phyloP scores from a whole-genome alignment of 1,140 invertebrate species.

The Alviniconcha marisindica region DNA sequence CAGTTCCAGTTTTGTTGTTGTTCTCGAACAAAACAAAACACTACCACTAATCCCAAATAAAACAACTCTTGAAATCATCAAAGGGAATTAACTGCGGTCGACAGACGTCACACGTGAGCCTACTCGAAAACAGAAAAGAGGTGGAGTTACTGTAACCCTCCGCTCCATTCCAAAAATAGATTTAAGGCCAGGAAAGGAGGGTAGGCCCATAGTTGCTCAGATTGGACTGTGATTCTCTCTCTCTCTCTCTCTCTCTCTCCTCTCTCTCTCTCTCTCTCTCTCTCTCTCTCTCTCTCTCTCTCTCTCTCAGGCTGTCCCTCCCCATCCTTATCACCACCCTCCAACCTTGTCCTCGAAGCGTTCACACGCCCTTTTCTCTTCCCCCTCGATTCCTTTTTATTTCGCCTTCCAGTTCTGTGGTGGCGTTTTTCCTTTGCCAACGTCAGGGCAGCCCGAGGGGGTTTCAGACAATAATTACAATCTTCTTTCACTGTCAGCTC shows the following conservation, averaged over 20 bases:
- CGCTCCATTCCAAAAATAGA: too few relatives aligned
- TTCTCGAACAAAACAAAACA: too few relatives aligned
- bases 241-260: neutral
- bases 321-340: neutral
- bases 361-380: neutral
- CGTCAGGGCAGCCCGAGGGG: neutral
- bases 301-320: conserved; percentile 32
- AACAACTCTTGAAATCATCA: too few relatives aligned
- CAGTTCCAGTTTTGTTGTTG: too few relatives aligned
- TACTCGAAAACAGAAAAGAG: too few relatives aligned
- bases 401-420: neutral
- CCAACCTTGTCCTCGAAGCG: conserved; percentile 6
- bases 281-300: conserved; percentile 19
- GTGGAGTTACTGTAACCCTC: too few relatives aligned
- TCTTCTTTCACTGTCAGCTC: conserved; percentile 25
- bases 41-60: too few relatives aligned
- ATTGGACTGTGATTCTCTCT: too few relatives aligned
- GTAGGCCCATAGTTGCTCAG: too few relatives aligned
- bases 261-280: conserved; percentile 23
- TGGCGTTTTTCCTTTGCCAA: neutral
- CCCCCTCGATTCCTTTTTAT: neutral
- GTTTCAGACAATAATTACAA: conserved; percentile 37
- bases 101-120: too few relatives aligned
- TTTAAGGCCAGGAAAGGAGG: too few relatives aligned
- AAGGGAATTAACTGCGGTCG: too few relatives aligned